Evolutionary conservation across 2,797 vertebrate genomes (phyloP).

Genomic region (Anguilla marmorata): DNA sequence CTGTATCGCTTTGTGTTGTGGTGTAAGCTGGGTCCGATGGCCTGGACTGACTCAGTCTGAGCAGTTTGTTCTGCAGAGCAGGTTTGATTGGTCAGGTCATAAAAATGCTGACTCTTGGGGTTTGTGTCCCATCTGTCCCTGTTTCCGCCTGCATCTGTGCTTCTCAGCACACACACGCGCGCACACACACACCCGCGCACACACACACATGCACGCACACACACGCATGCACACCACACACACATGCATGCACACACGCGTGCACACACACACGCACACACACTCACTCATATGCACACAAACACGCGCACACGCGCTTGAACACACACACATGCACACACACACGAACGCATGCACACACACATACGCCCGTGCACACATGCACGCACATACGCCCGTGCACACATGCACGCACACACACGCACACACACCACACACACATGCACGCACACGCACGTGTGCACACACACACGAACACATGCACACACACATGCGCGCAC

Average conservation of each 20-base stretch:
- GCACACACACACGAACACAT: too few species aligned
- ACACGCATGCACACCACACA: constrained; percentile 16
- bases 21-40: background rate
- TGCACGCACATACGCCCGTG: constrained; percentile 18
- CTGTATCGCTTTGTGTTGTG: background rate
- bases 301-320: constrained; percentile 13
- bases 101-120: constrained; percentile 11
- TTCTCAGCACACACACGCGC: background rate
- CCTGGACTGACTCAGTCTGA: background rate
- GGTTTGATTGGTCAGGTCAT: constrained; percentile 9
- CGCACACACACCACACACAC: too few species aligned
- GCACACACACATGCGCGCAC: too few species aligned
- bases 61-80: background rate
- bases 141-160: background rate
- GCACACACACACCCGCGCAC: background rate
- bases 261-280: background rate
- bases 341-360: constrained; percentile 12
- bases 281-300: background rate
- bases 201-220: background rate
- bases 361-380: constrained; percentile 23
- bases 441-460: too few species aligned
- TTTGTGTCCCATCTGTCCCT: background rate
- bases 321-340: constrained; percentile 22
- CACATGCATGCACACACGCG: background rate
- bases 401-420: background rate